Percentiles rank a stretch among this genome's conserved stretches.
Evolutionary conservation across 2,888 invertebrate species (phyloP).

Genomic region (Melangyna quadrimaculata): DNA sequence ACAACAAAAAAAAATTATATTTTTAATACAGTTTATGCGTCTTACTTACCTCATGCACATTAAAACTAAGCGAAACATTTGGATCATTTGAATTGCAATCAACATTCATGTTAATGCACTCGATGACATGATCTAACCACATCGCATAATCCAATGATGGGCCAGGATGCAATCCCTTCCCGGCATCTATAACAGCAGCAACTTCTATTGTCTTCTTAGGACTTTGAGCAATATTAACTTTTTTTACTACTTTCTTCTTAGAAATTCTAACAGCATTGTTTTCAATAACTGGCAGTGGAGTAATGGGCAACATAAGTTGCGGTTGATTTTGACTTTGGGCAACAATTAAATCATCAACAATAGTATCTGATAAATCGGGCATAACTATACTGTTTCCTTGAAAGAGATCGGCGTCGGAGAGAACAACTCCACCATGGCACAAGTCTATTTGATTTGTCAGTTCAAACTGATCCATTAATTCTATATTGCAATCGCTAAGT

Average conservation of each 20-base stretch:
- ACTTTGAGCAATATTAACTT: constrained; percentile 55
- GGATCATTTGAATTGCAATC: constrained; percentile 86
- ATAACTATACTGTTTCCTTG: constrained; percentile 75
- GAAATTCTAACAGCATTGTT: constrained; percentile 42
- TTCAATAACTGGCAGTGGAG: constrained; percentile 46
- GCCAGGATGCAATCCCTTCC: constrained; percentile 45
- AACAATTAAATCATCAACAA: constrained; percentile 33
- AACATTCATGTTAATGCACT: constrained; percentile 88
- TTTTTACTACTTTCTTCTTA: constrained; percentile 60
- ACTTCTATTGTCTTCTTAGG: constrained; percentile 46
- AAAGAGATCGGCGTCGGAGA: constrained; percentile 73
- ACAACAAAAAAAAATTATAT: background rate
- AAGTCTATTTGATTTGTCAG: constrained; percentile 79
- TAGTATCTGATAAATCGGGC: constrained; percentile 63
- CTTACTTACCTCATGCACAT: constrained; percentile 84
- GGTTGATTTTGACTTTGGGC: constrained; percentile 47
- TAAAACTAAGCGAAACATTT: constrained; percentile 86
- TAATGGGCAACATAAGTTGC: constrained; percentile 54
- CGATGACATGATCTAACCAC: constrained; percentile 90
- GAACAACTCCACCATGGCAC: constrained; percentile 76
- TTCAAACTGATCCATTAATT: constrained; percentile 79
- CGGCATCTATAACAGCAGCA: constrained; percentile 2
- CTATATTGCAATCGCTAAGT: constrained; percentile 79
- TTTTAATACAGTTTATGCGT: background rate
- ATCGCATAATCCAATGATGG: constrained; percentile 83